Evolutionary conservation across 2,113 vertebrate species (phyloP), one percentile per base, ranked within the genome.

Genomic region (Eidolon helvum): DNA sequence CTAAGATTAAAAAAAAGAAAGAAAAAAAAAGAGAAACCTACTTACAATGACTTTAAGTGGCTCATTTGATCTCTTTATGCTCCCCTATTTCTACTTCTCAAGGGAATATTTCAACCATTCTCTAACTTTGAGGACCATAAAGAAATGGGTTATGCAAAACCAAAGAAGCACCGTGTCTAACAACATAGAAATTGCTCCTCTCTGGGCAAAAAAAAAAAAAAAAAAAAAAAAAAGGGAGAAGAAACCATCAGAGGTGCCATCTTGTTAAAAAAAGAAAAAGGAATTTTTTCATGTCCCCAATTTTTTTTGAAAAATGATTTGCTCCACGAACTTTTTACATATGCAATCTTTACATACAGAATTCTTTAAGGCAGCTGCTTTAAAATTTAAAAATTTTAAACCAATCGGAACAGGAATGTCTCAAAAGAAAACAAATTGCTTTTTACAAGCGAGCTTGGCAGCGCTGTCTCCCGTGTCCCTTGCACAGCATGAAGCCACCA

Each of bases 401-500:
- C 57, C 68, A 35, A 45, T 26, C 45, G 38, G 26, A 74, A 89
- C 26, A 92, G 16, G 57, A 97, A n/a, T n/a, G 21, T 98, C 80
- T 88, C 94, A 79, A 94, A 89, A 57, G 79, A 97, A 95, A 95
- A 78, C 28, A 74, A 95, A 61, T 40, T 77, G 88, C 16, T 95
- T 80, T 66, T 90, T 93, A 30, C 69, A 78, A 97, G 82, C 77
- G 55, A 94, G 74, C 45, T 74, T 72, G 80, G 84, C 87, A 26
- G 16, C 28, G 0, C 63, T 5, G 16, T 3, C 8, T 69, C 82
- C 87, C n/a, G 18, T 74, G 26, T 2, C 35, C 92, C 96, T 55
- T 24, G 19, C 28, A 53, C 15, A 38, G 50, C 72, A 68, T 2
- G 6, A 50, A 55, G 59, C 65, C 93, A 48, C 38, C 69, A 3